Evolutionary conservation across 1,140 invertebrate genomes (phyloP).

Genomic region (Magallana ariakensis): DNA sequence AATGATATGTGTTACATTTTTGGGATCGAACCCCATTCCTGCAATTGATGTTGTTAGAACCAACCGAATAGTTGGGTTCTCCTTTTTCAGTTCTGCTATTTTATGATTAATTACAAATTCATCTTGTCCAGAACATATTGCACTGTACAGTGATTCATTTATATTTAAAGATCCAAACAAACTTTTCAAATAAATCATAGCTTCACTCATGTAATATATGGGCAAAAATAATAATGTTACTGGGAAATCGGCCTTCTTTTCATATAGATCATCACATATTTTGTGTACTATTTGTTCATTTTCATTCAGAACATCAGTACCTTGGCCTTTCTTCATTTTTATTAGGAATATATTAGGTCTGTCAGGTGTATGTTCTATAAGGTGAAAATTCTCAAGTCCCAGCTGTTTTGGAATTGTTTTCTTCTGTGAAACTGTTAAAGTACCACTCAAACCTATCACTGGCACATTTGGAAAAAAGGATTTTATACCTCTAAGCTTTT

Average conservation of each 20-base stretch:
- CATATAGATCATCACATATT: conserved; percentile 10
- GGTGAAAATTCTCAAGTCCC: conserved; percentile 1
- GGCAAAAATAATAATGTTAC: conserved; percentile 44
- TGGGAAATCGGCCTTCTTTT: conserved; percentile 9
- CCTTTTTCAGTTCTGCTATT: conserved; percentile 45
- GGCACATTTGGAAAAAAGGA: conserved; percentile 28
- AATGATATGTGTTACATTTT: conserved; percentile 43
- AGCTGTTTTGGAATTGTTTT: conserved; percentile 19
- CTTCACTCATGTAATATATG: conserved; percentile 46
- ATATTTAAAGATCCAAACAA: conserved; percentile 26
- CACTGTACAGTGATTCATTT: conserved; percentile 38
- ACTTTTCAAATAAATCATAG: conserved; percentile 9
- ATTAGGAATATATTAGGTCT: conserved; percentile 12
- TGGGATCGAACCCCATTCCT: conserved; percentile 53
- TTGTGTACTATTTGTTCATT: conserved; percentile 40
- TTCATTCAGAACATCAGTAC: conserved; percentile 30
- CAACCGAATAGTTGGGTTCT: conserved; percentile 46
- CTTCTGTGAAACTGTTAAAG: conserved; percentile 33
- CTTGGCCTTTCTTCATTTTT: neutral
- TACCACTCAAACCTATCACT: conserved; percentile 40
- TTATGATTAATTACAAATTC: conserved; percentile 38
- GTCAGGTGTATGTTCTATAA: conserved; percentile 28
- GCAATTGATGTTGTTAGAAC: conserved; percentile 53
- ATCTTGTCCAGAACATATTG: conserved; percentile 47
- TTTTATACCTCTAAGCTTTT: conserved; percentile 32